Conservation (phyloP, 1,140 invertebrate genomes). For the Gyrodactylus salaris region DNA sequence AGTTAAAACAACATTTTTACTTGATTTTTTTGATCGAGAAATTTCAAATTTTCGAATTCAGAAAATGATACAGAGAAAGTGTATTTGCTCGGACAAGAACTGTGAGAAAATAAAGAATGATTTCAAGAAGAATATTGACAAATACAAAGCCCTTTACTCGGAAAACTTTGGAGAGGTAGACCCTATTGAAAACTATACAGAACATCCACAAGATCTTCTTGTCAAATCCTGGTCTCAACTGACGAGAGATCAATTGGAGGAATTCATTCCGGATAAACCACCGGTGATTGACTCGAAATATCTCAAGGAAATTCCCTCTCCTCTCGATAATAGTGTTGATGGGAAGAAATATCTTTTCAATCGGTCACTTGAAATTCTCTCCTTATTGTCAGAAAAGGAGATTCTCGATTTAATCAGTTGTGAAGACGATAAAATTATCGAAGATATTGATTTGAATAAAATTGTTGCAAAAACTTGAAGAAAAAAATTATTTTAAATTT, state of each 20-base stretch:
- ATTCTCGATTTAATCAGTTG: no score
- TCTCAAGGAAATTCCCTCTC: neutral
- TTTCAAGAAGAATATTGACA: neutral
- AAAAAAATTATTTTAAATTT: no score
- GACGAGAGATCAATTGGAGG: neutral
- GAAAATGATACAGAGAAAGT: neutral
- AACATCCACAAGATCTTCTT: neutral
- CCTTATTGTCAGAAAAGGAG: neutral
- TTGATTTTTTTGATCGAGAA: neutral
- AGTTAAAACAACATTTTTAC: neutral
- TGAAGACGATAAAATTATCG: no score
- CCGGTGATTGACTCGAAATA: neutral
- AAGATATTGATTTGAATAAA: no score
- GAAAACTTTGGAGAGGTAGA: neutral
- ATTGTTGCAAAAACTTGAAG: no score
- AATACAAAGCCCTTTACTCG: neutral
- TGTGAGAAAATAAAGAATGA: neutral
- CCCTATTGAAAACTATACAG: neutral
- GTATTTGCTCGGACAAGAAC: neutral
- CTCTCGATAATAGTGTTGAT: neutral
- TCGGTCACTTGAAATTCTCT: neutral
- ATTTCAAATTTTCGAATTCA: neutral
- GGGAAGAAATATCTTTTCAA: neutral
- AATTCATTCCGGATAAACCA: neutral
- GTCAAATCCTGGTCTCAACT: neutral